Conservation (phyloP, 1,140 invertebrate species). For the Drosophila setifemur region DNA sequence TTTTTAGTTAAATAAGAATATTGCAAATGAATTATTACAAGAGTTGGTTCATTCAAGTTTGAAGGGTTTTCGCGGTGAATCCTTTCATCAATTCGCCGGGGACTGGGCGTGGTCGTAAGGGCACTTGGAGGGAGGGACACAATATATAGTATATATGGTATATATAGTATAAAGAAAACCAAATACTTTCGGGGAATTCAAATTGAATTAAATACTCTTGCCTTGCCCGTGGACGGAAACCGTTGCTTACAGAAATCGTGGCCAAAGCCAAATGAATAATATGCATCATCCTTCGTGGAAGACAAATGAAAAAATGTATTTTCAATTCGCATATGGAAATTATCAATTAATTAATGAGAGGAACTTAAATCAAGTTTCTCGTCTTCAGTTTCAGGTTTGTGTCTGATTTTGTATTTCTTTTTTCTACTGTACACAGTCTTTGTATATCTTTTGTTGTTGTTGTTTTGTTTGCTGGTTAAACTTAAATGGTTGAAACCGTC, state of each 20-base stretch:
- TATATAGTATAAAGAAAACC: constrained; percentile 8
- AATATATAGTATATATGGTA: too few species aligned
- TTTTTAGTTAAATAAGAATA: constrained; percentile 47
- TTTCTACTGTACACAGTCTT: constrained; percentile 79
- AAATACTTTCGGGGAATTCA: constrained; percentile 5
- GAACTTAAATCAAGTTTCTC: constrained; percentile 18
- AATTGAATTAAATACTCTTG: constrained; percentile 63
- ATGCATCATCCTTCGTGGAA: constrained; percentile 62
- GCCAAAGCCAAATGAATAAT: constrained; percentile 35
- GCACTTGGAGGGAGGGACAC: constrained; percentile 46
- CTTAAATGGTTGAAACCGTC: constrained; percentile 17
- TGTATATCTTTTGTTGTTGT: constrained; percentile 53
- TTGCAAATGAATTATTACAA: constrained; percentile 45
- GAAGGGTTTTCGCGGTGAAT: background rate
- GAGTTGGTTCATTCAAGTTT: background rate
- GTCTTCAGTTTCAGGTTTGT: constrained; percentile 21
- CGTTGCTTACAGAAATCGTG: constrained; percentile 55
- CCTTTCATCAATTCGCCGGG: constrained; percentile 12
- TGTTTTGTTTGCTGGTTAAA: constrained; percentile 41
- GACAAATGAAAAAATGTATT: constrained; percentile 72
- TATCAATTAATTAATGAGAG: constrained; percentile 36
- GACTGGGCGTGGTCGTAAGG: constrained; percentile 64
- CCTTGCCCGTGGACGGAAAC: constrained; percentile 75
- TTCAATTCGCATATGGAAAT: constrained; percentile 31
- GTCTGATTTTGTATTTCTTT: constrained; percentile 23